Percentiles rank a stretch among this genome's conserved stretches.
Evolutionary conservation across 2,888 invertebrate genomes (phyloP).

Genomic region (Rotaria magnacalcarata): DNA sequence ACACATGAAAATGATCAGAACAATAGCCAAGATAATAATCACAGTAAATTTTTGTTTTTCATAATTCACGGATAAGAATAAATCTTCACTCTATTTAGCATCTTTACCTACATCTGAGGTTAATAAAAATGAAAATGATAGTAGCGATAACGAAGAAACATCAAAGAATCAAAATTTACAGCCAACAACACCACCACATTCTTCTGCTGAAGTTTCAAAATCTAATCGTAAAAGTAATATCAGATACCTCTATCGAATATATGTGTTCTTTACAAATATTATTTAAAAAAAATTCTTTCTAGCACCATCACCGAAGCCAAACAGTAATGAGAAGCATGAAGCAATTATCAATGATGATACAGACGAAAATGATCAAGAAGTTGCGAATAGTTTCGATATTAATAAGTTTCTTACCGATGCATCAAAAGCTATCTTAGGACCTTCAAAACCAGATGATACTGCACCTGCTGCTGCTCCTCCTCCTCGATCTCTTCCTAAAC

Average conservation of each 20-base stretch:
- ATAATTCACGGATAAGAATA: neutral
- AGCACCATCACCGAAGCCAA: neutral
- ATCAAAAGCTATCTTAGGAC: neutral
- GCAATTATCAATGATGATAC: neutral
- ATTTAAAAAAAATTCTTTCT: neutral
- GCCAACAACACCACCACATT: neutral
- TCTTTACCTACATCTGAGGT: neutral
- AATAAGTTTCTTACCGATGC: neutral
- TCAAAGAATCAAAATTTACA: neutral
- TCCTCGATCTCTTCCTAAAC: neutral
- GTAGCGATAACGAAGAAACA: neutral
- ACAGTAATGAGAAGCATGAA: neutral
- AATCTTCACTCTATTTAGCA: neutral
- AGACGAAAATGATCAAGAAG: constrained; percentile 16
- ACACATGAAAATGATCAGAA: neutral
- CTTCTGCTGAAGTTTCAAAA: neutral
- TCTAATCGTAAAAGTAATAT: neutral
- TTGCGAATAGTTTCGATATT: neutral
- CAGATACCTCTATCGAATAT: neutral
- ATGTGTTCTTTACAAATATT: neutral
- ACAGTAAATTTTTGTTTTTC: neutral
- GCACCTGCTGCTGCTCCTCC: neutral
- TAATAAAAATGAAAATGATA: neutral
- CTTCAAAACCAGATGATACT: neutral
- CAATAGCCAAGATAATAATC: neutral